Evolutionary conservation across 2,888 invertebrate genomes (phyloP).

Genomic region (Papilio gigon): DNA sequence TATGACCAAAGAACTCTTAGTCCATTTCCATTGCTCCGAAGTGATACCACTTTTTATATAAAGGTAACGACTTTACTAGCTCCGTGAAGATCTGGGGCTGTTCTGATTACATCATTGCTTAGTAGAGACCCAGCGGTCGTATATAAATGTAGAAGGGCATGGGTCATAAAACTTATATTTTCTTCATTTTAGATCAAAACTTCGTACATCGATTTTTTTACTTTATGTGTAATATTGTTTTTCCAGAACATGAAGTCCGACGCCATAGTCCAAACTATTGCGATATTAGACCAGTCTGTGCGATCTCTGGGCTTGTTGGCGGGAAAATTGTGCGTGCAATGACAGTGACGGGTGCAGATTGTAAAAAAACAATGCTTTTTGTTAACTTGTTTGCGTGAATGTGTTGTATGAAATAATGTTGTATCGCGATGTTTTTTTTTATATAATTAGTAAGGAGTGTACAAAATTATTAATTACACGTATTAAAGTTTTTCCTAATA

Average conservation of each 20-base stretch:
- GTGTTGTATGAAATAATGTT: slow-evolving; percentile 8
- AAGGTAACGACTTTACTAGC: too few species aligned
- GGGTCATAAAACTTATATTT: too few species aligned
- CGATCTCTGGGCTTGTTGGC: slow-evolving; percentile 12
- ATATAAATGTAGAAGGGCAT: too few species aligned
- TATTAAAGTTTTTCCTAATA: too few species aligned
- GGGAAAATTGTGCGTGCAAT: slow-evolving; percentile 18
- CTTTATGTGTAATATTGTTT: slow-evolving; percentile 37
- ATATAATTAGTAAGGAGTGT: neutral
- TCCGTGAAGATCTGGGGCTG: too few species aligned
- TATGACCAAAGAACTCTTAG: too few species aligned
- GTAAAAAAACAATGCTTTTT: slow-evolving; percentile 17
- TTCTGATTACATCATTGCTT: too few species aligned
- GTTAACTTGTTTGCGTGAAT: slow-evolving; percentile 2
- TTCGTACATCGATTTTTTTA: neutral
- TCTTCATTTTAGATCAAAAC: neutral
- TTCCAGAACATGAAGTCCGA: slow-evolving; percentile 62
- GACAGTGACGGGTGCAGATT: slow-evolving; percentile 13
- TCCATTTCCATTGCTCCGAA: too few species aligned
- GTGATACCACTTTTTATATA: too few species aligned
- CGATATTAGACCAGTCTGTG: slow-evolving; percentile 40
- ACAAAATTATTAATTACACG: neutral
- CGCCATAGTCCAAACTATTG: slow-evolving; percentile 43
- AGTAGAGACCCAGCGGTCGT: too few species aligned
- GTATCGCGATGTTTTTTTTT: slow-evolving; percentile 1